Evolutionary conservation across 1,140 invertebrate species (phyloP).

Genomic region (Pogonomyrmex barbatus): DNA sequence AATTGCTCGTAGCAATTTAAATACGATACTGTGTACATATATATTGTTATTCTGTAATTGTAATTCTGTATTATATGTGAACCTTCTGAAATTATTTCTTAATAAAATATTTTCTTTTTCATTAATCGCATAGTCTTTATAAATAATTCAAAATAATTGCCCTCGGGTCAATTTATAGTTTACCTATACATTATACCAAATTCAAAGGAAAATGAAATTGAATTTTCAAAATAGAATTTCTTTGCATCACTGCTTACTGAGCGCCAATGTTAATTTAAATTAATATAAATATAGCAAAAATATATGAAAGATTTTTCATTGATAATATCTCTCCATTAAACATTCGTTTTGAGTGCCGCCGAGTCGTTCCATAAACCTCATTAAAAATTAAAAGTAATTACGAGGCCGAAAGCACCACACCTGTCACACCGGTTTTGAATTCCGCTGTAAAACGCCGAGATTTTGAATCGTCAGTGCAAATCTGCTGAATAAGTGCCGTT

Average conservation of each 20-base stretch:
- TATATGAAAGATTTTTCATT: conserved; percentile 26
- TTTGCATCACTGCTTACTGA: not conserved
- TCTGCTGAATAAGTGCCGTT: conserved; percentile 70
- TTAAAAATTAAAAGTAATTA: conserved; percentile 63
- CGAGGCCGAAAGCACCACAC: conserved; percentile 47
- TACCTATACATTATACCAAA: not conserved
- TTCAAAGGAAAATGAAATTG: not conserved
- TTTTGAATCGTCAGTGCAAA: conserved; percentile 67
- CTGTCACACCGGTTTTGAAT: conserved; percentile 59
- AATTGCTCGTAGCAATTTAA: conserved; percentile 1
- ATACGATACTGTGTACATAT: not conserved
- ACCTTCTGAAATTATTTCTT: not conserved
- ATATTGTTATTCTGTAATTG: conserved; percentile 15
- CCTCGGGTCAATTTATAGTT: not conserved
- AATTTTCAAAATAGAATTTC: not conserved
- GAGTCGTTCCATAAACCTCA: conserved; percentile 50
- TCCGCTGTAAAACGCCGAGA: conserved; percentile 67
- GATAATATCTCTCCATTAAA: conserved; percentile 52
- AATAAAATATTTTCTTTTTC: not conserved
- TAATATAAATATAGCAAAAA: not conserved
- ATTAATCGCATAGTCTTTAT: not conserved
- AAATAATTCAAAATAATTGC: not conserved
- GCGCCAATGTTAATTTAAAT: conserved; percentile 16
- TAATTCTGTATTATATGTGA: not conserved
- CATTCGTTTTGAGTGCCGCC: conserved; percentile 41